These are phyloP conservation scores for Zaprionus kolodkinae DNA, from an alignment of 1,140 invertebrate genomes.

Conservation along the genomic window DNA sequence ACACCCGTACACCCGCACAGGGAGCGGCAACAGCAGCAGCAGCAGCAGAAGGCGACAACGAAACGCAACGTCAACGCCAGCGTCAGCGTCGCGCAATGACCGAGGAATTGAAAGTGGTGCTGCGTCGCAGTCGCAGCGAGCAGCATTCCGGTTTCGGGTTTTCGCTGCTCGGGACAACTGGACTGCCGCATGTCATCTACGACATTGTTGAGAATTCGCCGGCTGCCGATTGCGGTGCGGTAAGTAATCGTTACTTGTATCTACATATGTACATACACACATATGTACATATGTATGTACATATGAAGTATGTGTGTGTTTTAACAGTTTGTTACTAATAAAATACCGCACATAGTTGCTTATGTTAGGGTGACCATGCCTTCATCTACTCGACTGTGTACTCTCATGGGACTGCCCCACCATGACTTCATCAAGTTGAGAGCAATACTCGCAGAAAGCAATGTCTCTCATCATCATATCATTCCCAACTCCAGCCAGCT, in stretches of 20 bases:
- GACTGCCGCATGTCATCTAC: conserved; percentile 95
- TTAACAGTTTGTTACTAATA: conserved; percentile 52
- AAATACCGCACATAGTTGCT: conserved; percentile 50
- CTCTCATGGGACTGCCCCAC: conserved; percentile 32
- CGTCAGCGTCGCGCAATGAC: conserved; percentile 86
- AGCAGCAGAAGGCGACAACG: conserved; percentile 33
- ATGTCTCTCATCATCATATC: not conserved
- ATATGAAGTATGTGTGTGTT: conserved; percentile 26
- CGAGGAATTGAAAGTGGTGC: conserved; percentile 93
- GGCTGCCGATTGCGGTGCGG: conserved; percentile 94
- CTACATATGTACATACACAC: conserved; percentile 2
- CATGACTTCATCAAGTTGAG: conserved; percentile 54
- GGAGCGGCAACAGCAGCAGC: conserved; percentile 37
- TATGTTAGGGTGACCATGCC: conserved; percentile 20
- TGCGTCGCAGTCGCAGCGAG: conserved; percentile 88
- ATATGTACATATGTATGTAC: conserved; percentile 24
- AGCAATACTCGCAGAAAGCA: not conserved
- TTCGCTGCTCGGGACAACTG: conserved; percentile 93
- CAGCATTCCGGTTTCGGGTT: conserved; percentile 94
- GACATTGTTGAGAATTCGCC: conserved; percentile 96
- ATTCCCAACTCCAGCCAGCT: not conserved
- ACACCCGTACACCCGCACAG: conserved; percentile 28
- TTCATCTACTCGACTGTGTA: conserved; percentile 5
- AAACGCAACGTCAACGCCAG: conserved; percentile 15
- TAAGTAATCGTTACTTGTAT: conserved; percentile 85